Conservation (phyloP, 1,140 invertebrate genomes). For the Tetragonula clypearis region DNA sequence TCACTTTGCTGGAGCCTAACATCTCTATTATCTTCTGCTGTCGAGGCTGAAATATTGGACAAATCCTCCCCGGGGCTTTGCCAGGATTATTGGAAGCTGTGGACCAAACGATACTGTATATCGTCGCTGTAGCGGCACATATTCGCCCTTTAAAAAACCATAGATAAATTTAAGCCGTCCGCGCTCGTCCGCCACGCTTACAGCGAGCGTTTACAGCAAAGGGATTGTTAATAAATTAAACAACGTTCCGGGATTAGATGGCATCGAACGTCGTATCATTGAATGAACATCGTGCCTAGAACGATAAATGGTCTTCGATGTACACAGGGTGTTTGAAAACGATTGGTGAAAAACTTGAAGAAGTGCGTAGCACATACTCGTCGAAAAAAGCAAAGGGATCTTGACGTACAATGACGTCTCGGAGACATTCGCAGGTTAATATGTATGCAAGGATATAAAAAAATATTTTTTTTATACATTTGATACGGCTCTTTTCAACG, state of each 20-base stretch:
- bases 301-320: conserved; percentile 25
- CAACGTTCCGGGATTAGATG: neutral
- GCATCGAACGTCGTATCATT: neutral
- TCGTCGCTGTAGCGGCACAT: conserved; percentile 43
- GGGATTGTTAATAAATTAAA: conserved; percentile 50
- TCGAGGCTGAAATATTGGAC: conserved; percentile 61
- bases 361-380: too few relatives aligned
- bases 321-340: too few relatives aligned
- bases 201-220: conserved; percentile 18
- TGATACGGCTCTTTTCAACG: too few relatives aligned
- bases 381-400: too few relatives aligned
- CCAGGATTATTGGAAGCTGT: conserved; percentile 56
- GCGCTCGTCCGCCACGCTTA: conserved; percentile 5
- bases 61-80: conserved; percentile 58
- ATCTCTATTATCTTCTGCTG: conserved; percentile 55
- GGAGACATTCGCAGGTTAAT: too few relatives aligned
- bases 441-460: too few relatives aligned
- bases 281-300: neutral
- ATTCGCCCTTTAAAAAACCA: conserved; percentile 50
- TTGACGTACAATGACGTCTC: too few relatives aligned
- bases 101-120: conserved; percentile 55
- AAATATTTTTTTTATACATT: too few relatives aligned
- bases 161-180: conserved; percentile 57
- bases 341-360: too few relatives aligned
- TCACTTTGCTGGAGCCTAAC: conserved; percentile 56